phyloP scores from a whole-genome alignment of 2,797 vertebrate genomes.

The Tenualosa thibaudeaui region DNA sequence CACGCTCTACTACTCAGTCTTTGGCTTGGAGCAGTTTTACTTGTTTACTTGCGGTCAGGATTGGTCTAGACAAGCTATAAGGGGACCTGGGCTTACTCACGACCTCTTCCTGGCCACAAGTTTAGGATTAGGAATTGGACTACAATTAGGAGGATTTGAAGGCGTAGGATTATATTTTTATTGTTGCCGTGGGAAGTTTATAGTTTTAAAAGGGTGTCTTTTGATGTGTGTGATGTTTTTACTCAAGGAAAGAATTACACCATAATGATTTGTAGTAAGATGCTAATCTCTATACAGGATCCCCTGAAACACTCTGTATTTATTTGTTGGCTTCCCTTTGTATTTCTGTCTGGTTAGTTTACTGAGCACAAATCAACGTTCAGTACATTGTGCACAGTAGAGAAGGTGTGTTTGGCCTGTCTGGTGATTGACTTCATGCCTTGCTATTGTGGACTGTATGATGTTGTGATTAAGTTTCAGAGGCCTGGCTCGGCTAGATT shows the following conservation, averaged over 20 bases:
- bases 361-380: not conserved
- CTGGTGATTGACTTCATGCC: not conserved
- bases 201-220: not conserved
- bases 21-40: constrained; percentile 8
- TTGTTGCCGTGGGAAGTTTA: not conserved
- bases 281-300: not conserved
- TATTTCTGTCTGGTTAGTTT: not conserved
- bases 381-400: not conserved
- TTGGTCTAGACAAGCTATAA: constrained; percentile 11
- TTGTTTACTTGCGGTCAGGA: constrained; percentile 18
- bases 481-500: no score
- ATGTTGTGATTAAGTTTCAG: no score
- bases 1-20: not conserved
- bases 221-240: not conserved
- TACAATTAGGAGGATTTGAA: not conserved
- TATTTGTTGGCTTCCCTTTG: not conserved
- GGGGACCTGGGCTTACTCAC: constrained; percentile 5
- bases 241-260: not conserved
- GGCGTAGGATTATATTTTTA: not conserved
- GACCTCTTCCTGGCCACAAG: constrained; percentile 2
- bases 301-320: not conserved
- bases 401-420: not conserved
- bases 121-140: not conserved
- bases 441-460: not conserved
- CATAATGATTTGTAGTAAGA: not conserved